Conservation (phyloP, 2,113 vertebrate genomes). For the Vireo altiloquus region DNA sequence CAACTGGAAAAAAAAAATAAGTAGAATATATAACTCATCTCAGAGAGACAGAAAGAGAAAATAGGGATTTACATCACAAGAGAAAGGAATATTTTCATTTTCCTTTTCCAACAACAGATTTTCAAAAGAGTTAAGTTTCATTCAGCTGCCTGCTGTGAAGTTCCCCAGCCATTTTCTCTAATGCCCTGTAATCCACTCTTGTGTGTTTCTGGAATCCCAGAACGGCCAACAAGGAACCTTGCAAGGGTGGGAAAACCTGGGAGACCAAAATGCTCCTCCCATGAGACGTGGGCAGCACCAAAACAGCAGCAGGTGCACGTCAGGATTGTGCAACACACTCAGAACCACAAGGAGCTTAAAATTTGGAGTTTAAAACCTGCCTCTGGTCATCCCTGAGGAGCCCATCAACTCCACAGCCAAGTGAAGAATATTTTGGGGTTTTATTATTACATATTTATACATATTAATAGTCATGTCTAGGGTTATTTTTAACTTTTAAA, state of each 20-base stretch:
- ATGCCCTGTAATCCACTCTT: conserved; percentile 32
- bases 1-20: not conserved
- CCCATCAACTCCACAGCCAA: not conserved
- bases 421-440: not conserved
- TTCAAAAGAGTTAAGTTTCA: not conserved
- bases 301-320: not conserved
- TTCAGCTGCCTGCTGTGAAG: not conserved
- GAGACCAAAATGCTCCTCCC: not conserved
- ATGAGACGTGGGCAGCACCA: not conserved
- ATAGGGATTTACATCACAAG: not conserved
- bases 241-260: not conserved
- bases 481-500: not conserved
- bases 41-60: not conserved
- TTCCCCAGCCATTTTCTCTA: conserved; percentile 13
- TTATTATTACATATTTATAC: not conserved
- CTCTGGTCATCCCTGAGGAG: not conserved
- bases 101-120: conserved; percentile 9
- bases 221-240: not conserved
- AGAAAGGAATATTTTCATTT: not conserved
- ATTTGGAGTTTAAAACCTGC: not conserved
- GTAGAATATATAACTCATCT: not conserved
- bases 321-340: not conserved
- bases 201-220: not conserved
- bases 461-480: not conserved
- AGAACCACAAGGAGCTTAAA: not conserved